Evolutionary conservation across 2,888 invertebrate genomes (phyloP).

Genomic region (Torymus tubicola): DNA sequence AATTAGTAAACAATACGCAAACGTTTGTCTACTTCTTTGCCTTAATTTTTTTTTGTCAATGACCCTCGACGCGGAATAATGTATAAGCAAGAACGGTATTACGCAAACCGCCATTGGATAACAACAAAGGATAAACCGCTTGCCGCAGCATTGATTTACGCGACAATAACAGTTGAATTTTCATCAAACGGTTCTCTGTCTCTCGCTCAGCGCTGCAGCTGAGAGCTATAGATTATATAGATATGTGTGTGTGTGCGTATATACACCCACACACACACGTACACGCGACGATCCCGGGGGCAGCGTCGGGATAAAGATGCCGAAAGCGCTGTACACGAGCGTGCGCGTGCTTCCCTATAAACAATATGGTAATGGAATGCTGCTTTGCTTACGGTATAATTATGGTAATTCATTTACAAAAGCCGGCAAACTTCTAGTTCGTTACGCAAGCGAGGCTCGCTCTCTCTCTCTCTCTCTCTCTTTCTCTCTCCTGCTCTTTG

Average conservation of each 20-base stretch:
- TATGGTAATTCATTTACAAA: slow-evolving; percentile 73
- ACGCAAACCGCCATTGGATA: not conserved
- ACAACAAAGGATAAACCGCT: not conserved
- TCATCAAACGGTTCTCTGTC: slow-evolving; percentile 13
- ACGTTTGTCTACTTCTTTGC: no score
- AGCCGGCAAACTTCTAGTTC: slow-evolving; percentile 62
- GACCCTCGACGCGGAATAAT: no score
- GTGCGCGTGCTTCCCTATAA: slow-evolving; percentile 61
- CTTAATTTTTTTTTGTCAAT: no score
- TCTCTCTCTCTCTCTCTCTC: slow-evolving; percentile 25
- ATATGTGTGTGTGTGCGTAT: no score
- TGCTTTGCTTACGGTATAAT: slow-evolving; percentile 68
- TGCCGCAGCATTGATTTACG: slow-evolving; percentile 9
- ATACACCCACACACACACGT: no score
- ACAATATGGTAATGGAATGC: slow-evolving; percentile 69
- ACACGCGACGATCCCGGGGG: not conserved
- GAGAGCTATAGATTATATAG: not conserved
- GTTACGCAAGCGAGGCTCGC: slow-evolving; percentile 25
- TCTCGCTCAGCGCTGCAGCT: not conserved
- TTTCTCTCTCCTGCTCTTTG: slow-evolving; percentile 29
- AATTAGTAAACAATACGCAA: no score
- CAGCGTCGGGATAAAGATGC: slow-evolving; percentile 38
- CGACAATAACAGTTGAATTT: slow-evolving; percentile 19
- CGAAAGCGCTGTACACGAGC: slow-evolving; percentile 59
- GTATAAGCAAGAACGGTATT: no score